phyloP scores from a whole-genome alignment of 2,113 vertebrate species.

The Chrysemys picta region DNA sequence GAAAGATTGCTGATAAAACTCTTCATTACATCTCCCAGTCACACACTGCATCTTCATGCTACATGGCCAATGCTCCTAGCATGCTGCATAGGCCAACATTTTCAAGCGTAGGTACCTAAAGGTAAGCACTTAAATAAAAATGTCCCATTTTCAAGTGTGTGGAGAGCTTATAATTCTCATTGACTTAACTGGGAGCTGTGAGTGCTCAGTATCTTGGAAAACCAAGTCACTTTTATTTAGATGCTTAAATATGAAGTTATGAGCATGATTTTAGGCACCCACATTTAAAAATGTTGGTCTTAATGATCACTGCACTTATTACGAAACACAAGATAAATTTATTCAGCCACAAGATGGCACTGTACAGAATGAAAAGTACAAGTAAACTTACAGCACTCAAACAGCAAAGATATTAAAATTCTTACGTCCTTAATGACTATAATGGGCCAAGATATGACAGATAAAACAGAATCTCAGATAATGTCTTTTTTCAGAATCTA shows the following conservation, averaged over 20 bases:
- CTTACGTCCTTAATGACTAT: background rate
- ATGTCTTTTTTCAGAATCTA: background rate
- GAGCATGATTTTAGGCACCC: rapidly evolving
- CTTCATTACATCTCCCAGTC: background rate
- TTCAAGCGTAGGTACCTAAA: background rate
- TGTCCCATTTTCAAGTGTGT: background rate
- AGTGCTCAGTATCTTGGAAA: background rate
- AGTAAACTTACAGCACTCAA: background rate
- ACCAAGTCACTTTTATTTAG: background rate
- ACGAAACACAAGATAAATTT: background rate
- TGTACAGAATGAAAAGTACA: background rate
- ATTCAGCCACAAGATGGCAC: background rate
- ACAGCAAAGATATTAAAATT: background rate
- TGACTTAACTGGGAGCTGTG: background rate
- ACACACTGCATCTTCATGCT: background rate
- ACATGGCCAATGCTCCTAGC: rapidly evolving
- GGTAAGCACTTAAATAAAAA: background rate
- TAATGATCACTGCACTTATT: rapidly evolving
- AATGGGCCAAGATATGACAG: background rate
- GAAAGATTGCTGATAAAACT: background rate
- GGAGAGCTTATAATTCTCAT: background rate
- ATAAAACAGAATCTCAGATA: background rate
- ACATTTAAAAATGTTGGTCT: rapidly evolving
- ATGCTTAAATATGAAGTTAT: background rate
- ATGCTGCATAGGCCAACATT: background rate